Conservation (phyloP, 37 sponge, comb jelly and placozoan species). For the Chondrilla cf. caribensis region DNA sequence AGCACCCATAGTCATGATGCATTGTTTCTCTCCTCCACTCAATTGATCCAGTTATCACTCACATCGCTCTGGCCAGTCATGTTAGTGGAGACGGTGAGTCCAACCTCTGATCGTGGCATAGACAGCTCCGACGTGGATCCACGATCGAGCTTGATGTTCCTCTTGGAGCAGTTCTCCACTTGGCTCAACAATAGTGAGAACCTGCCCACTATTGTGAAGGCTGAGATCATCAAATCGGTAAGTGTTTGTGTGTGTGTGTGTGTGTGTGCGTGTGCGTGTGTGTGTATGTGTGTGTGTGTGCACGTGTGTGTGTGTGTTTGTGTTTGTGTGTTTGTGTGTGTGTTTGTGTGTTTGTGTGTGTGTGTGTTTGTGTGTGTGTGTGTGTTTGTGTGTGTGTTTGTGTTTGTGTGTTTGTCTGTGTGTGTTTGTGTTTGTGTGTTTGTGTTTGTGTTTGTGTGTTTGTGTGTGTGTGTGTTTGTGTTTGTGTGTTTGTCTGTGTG, state of each 20-base stretch:
- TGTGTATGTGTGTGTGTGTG: neutral
- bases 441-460: too few species aligned
- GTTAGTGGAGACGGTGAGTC: slow-evolving; percentile 17
- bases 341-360: neutral
- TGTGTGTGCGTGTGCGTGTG: neutral
- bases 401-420: too few species aligned
- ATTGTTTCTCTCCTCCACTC: neutral
- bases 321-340: neutral
- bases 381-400: neutral
- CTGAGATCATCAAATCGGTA: neutral
- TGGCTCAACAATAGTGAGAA: slow-evolving; percentile 26
- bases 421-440: too few species aligned
- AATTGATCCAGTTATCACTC: slow-evolving; percentile 37
- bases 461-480: too few species aligned
- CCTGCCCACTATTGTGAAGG: neutral
- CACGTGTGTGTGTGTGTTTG: neutral
- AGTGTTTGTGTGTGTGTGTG: slow-evolving; percentile 4
- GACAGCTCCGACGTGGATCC: slow-evolving; percentile 44
- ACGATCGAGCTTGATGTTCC: slow-evolving; percentile 45
- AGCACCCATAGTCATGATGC: too few species aligned
- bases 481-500: too few species aligned
- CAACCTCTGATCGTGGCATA: neutral
- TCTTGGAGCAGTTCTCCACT: slow-evolving; percentile 56
- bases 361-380: neutral
- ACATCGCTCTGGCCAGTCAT: slow-evolving; percentile 56